A percentile compares a stretch with the other conserved stretches of the same genome.
Evolutionary conservation across 1,140 invertebrate genomes (phyloP).

Genomic region (Caenorhabditis brenneri): DNA sequence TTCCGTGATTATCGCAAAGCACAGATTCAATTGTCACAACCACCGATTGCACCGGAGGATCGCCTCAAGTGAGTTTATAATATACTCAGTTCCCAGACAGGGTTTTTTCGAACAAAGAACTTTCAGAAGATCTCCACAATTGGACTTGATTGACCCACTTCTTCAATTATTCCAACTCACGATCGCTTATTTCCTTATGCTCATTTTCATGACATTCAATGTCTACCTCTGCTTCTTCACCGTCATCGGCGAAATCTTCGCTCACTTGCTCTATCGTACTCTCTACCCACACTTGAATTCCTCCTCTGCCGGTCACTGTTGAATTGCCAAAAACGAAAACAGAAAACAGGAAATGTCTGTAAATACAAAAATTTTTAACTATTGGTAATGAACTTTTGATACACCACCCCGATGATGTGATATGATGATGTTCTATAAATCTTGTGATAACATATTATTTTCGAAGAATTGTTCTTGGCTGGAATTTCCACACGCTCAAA

Average conservation of each 20-base stretch:
- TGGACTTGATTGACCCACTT: slow-evolving; percentile 83
- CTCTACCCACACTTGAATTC: slow-evolving; percentile 62
- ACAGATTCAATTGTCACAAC: background rate
- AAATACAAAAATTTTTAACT: background rate
- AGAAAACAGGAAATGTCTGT: background rate
- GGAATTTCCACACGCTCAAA: background rate
- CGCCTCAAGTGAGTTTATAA: background rate
- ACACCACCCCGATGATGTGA: background rate
- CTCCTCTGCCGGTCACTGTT: slow-evolving; percentile 35
- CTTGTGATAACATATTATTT: background rate
- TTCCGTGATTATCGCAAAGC: slow-evolving; percentile 58
- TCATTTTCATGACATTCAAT: slow-evolving; percentile 98
- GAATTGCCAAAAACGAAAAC: too few species aligned
- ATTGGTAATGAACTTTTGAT: background rate
- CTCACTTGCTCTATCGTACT: slow-evolving; percentile 87
- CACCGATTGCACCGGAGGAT: background rate
- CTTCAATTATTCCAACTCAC: slow-evolving; percentile 88
- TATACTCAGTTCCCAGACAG: background rate
- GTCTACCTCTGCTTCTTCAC: slow-evolving; percentile 88
- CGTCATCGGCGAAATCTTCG: slow-evolving; percentile 84
- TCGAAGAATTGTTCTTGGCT: background rate
- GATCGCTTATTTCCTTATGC: slow-evolving; percentile 89
- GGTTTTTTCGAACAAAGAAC: background rate
- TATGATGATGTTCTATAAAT: background rate
- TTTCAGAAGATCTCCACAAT: slow-evolving; percentile 24